Base-by-base conservation (phyloP, 1,140 invertebrate genomes). In the Bombus difficillimus region DNA sequence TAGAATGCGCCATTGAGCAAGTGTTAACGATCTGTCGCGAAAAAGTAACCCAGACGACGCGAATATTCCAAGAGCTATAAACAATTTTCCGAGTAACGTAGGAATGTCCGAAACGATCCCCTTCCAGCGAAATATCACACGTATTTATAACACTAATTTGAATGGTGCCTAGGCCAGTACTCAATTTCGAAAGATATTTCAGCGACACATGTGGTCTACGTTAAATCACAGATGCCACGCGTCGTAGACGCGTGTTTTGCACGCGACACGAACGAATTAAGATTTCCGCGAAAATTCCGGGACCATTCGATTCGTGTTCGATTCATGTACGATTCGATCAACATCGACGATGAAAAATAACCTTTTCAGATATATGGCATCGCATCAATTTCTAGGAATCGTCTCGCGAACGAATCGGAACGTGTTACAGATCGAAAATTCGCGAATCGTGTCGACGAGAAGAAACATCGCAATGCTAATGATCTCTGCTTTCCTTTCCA, bases 391-490 rank as follows among this genome's bases (percentile, higher is more conserved):
- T 41, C 62, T 53, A 53, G 47, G 47, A 53, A 53, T 22, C 5
- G 18, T 53, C 5, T 53, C 28, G 8, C 37, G 68, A 69, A 69
- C 34, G 25, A 39, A 25, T 39, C 2, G 34, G 0, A 9, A 39
- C 69, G 34, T 8, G 25, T 71, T 39, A 39, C 69, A 22, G 47
- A 37, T 28, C 0, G 10, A 9, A 39, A 6, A 34, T 37, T 10
- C 22, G 34, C 18, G 34, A 37, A 37, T 22, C 22, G 68, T 74
- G 81, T 32, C 72, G 71, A 68, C 53, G 62, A 69, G 81, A 75
- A 75, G 88, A 85, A 89, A 87, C 85, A 62, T 79, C 57, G 47
- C 57, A 43, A 75, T 74, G 91, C 89, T 92, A 92, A 93, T 88
- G 88, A 93, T 92, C 88, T 89, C 82, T 83, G 84, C 41, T 53